Conservation (phyloP, 2,113 vertebrate genomes). For the Leptodactylus fuscus region DNA sequence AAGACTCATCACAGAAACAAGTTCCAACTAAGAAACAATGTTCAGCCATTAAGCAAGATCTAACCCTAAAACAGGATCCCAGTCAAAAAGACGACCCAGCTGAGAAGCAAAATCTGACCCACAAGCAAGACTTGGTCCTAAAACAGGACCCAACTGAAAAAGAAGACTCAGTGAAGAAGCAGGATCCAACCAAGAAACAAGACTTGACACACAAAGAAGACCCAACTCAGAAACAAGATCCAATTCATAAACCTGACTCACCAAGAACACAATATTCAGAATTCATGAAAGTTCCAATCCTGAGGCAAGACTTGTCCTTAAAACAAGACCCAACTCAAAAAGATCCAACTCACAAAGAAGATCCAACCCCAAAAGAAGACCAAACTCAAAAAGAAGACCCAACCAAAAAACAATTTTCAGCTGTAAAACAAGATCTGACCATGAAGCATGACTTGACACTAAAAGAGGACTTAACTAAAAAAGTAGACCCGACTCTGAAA, state of each 20-base stretch:
- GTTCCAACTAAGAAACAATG: not conserved
- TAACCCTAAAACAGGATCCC: not conserved
- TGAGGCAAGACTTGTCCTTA: not conserved
- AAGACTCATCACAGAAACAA: not conserved
- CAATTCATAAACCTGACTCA: not conserved
- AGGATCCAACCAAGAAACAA: not conserved
- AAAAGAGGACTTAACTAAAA: too few species aligned
- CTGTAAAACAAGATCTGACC: too few species aligned
- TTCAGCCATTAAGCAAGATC: not conserved
- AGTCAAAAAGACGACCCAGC: not conserved
- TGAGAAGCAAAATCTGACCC: not conserved
- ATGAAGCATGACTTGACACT: too few species aligned
- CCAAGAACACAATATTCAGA: not conserved
- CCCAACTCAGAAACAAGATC: not conserved
- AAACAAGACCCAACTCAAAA: not conserved
- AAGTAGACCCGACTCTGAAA: too few species aligned
- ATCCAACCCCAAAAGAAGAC: not conserved
- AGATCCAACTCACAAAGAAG: not conserved
- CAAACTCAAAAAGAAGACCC: not conserved
- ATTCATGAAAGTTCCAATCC: not conserved
- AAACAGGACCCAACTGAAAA: not conserved
- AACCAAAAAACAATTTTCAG: too few species aligned
- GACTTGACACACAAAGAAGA: not conserved
- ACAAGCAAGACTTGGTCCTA: not conserved
- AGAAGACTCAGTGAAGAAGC: not conserved